phyloP scores from a whole-genome alignment of 2,113 vertebrate genomes.

The Eulemur rufifrons region DNA sequence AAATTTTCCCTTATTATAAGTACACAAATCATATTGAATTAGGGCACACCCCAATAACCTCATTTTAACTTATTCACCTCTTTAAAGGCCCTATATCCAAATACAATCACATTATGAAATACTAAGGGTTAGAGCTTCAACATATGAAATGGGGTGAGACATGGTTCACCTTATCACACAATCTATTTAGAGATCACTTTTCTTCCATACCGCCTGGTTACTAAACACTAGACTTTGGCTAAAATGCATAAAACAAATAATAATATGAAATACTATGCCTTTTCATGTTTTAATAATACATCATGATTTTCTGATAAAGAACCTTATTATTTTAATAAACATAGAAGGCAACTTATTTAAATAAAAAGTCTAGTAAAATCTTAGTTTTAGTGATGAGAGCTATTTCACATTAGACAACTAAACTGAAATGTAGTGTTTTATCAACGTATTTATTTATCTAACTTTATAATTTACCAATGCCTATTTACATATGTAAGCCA shows the following conservation, averaged over 20 bases:
- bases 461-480: constrained; percentile 2
- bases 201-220: background rate
- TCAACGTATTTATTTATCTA: background rate
- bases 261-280: background rate
- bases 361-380: background rate
- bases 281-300: background rate
- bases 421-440: background rate
- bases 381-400: background rate
- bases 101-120: background rate
- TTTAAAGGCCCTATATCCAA: background rate
- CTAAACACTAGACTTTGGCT: background rate
- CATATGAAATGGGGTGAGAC: background rate
- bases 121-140: background rate
- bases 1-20: background rate
- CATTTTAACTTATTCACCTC: background rate
- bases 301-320: constrained; percentile 38
- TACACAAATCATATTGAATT: background rate
- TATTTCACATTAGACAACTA: background rate
- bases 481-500: background rate
- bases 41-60: background rate
- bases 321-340: constrained; percentile 19
- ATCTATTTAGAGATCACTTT: background rate
- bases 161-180: background rate
- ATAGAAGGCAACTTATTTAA: background rate
- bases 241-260: background rate